Evolutionary conservation across 2,797 vertebrate genomes (phyloP), one percentile per base, ranked within the genome.

Genomic region (Eulemur mongoz): DNA sequence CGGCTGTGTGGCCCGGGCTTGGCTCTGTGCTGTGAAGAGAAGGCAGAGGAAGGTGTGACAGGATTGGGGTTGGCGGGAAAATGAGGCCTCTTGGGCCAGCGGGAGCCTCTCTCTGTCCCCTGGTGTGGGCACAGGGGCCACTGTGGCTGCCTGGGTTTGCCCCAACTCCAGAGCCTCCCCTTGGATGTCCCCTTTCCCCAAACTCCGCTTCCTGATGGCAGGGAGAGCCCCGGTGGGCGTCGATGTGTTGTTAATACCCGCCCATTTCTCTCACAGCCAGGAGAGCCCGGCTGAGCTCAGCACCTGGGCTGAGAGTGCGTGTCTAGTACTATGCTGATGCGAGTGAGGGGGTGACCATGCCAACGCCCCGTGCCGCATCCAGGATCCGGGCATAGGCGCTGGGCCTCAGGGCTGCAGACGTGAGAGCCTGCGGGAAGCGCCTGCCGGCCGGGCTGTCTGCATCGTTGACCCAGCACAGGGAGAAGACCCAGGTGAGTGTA

Each of bases 111-210:
- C 18, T 22, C 7, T 12, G 45, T 18, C 10, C 17, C 23, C 23
- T 69, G 38, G 5, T 0, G 1, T n/a, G 14, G 73, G 17, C 1
- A 0, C 18, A 3, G 4, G 30, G 2, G 23, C 35, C 8, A 0
- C 30, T 9, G 1, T 0, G 30, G 17, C 52, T 8, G 2, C 43
- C 48, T 0, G 3, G 4, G 11, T 52, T 38, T 4, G 1, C 22
- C 32, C 27, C 20, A 2, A 7, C 30, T 25, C n/a, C 35, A 59
- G 73, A 89, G 23, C 79, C 75, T 80, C n/a, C 22, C 32, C 13
- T 67, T 50, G 32, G 50, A 14, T 70, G 14, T 40, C 18, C 25
- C 18, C 32, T 23, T 78, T 48, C 54, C 17, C 50, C 27, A 15
- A 4, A 48, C 4, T 8, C 38, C 20, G 8, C 32, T 10, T 52